Base-by-base conservation (phyloP, 2,888 invertebrate genomes). In the Hypolimnas misippus region DNA sequence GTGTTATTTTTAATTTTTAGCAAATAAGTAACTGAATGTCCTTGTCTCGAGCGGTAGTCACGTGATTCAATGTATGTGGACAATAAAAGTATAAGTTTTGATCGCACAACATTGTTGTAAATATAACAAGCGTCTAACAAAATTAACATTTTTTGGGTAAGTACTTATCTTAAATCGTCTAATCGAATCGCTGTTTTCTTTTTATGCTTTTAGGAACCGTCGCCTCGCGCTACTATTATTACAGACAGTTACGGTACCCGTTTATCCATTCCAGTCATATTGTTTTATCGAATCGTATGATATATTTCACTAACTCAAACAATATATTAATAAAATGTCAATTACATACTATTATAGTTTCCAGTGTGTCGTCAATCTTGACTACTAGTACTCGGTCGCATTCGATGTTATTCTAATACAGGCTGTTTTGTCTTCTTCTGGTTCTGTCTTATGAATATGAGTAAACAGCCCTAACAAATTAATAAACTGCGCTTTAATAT, bases 151-250 rank as follows among this genome's bases (percentile, higher is more conserved):
- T 76, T 76, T 73, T 84, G 82, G 79, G 76, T 86, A 84, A 83
- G 87, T 88, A 87, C 86, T 88, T 87, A 87, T 81, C 78, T 75
- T 81, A 74, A 77, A 76, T 77, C 63, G 57, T 57, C 19, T 55
- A 54, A 55, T 63, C 44, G 35, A 51, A 35, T 61, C 35, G 38
- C 54, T 58, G 54, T 64, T 65, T 66, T 57, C 33, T 57, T 31
- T 38, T 51, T 40, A 63, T 49, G 38, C 44, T 65, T 52, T 73
- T 71, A 75, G 87, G 87, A 85, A 86, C 83, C 70, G 74, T 77
- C 74, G 78, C 88, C 89, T 89, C 88, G 87, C 87, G 80, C 73
- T 80, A 71, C 21, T 58, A 51, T 70, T 70, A 33, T 72, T 73
- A 72, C 67, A 76, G 78, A 78, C 82, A 81, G 81, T 83, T 83